These are phyloP conservation scores for Hirundichthys speculiger DNA, from an alignment of 2,113 vertebrate genomes.

Conservation along the genomic window DNA sequence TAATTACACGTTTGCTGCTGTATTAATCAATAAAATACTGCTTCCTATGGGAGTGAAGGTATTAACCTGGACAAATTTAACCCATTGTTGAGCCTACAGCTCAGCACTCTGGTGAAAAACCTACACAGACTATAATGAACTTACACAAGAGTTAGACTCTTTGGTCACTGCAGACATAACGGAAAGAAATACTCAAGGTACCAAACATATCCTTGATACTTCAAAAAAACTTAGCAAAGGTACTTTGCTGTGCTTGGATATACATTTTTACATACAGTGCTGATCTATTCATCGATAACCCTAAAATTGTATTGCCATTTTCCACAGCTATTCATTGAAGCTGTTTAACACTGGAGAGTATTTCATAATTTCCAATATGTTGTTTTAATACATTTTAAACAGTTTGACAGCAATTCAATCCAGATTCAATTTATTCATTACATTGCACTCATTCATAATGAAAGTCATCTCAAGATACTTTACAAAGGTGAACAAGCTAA, in stretches of 20 bases:
- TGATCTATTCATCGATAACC: too few species aligned
- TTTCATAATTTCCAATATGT: not conserved
- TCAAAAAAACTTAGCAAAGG: too few species aligned
- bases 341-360: not conserved
- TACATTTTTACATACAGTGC: too few species aligned
- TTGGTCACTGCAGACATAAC: not conserved
- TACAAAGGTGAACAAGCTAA: not conserved
- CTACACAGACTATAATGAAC: not conserved
- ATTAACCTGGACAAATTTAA: slow-evolving; percentile 5
- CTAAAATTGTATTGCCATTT: too few species aligned
- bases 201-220: too few species aligned
- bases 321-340: not conserved
- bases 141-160: not conserved
- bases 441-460: not conserved
- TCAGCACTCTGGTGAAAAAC: not conserved
- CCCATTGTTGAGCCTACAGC: not conserved
- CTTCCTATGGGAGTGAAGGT: slow-evolving; percentile 4
- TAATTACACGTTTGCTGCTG: slow-evolving; percentile 17
- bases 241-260: too few species aligned
- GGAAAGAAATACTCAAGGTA: not conserved
- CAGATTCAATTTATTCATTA: not conserved
- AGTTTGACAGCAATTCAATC: not conserved
- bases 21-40: slow-evolving; percentile 26
- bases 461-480: not conserved
- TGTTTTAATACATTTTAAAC: not conserved